Percentiles rank a stretch among this genome's conserved stretches.
Evolutionary conservation across 2,113 vertebrate species (phyloP).

Genomic region (Bufo bufo): DNA sequence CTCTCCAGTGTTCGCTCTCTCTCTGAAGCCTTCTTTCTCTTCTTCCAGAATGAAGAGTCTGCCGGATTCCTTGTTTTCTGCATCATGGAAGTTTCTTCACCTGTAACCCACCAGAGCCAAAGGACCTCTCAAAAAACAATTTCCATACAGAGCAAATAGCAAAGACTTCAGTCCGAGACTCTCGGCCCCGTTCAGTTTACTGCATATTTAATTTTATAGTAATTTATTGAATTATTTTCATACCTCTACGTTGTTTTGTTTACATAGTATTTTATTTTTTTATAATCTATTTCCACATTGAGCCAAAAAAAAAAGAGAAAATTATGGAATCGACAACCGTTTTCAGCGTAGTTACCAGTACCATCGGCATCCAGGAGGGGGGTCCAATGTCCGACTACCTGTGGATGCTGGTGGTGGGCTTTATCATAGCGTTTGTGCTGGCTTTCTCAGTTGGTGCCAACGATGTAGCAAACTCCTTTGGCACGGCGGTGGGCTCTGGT

Average conservation of each 20-base stretch:
- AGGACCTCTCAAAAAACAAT: slow-evolving; percentile 68
- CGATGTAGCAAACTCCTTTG: slow-evolving; percentile 97
- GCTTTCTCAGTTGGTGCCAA: slow-evolving; percentile 98
- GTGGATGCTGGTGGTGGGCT: slow-evolving; percentile 91
- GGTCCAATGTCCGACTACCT: slow-evolving; percentile 64
- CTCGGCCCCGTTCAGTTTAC: slow-evolving; percentile 64
- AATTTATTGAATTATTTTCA: slow-evolving; percentile 72
- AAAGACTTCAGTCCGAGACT: slow-evolving; percentile 68
- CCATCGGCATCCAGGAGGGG: not conserved
- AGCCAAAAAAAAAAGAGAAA: slow-evolving; percentile 52
- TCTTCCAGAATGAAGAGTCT: slow-evolving; percentile 80
- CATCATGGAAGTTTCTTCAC: slow-evolving; percentile 79
- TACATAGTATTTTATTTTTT: slow-evolving; percentile 68
- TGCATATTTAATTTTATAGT: slow-evolving; percentile 74
- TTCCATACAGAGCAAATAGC: slow-evolving; percentile 78
- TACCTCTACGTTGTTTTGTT: slow-evolving; percentile 75
- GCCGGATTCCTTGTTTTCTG: slow-evolving; percentile 67
- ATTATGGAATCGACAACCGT: slow-evolving; percentile 67
- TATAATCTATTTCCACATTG: slow-evolving; percentile 62
- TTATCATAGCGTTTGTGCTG: slow-evolving; percentile 92
- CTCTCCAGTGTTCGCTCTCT: not conserved
- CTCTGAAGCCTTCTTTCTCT: not conserved
- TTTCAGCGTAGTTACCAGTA: slow-evolving; percentile 63
- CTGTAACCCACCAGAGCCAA: slow-evolving; percentile 69
- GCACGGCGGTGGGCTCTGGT: slow-evolving; percentile 94